A percentile compares a stretch with the other conserved stretches of the same genome.
These are phyloP conservation scores for Bombus consobrinus DNA, from an alignment of 1,140 invertebrate genomes.

Conservation along the genomic window DNA sequence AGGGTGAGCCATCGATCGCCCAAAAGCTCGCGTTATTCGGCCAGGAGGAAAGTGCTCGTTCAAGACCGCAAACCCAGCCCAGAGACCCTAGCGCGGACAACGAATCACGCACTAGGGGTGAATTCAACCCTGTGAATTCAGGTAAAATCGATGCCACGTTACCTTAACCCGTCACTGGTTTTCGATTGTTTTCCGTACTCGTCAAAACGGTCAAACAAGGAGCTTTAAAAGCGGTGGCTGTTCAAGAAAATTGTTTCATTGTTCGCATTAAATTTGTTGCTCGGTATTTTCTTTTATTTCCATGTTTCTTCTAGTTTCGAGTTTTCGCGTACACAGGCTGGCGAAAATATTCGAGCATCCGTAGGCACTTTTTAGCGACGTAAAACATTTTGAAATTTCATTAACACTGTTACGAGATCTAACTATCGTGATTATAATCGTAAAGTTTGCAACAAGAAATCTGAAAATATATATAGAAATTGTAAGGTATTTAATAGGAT, in stretches of 20 bases:
- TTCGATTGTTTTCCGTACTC: neutral
- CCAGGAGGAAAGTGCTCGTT: conserved; percentile 57
- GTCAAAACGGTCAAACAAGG: neutral
- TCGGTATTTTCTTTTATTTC: too few relatives aligned
- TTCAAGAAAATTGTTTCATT: neutral
- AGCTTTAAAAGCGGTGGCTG: neutral
- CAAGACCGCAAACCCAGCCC: conserved; percentile 57
- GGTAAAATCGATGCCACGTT: conserved; percentile 4
- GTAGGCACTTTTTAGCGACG: too few relatives aligned
- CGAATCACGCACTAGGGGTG: conserved; percentile 12
- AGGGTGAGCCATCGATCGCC: conserved; percentile 71
- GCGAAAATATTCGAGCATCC: too few relatives aligned
- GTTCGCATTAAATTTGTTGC: neutral
- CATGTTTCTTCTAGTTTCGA: too few relatives aligned
- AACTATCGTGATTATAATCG: too few relatives aligned
- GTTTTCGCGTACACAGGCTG: too few relatives aligned
- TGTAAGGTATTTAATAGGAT: too few relatives aligned
- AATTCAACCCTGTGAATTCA: neutral
- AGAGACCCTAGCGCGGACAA: conserved; percentile 5
- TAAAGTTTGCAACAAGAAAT: too few relatives aligned
- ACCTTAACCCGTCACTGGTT: neutral
- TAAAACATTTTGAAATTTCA: too few relatives aligned
- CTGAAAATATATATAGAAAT: too few relatives aligned
- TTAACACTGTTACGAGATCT: too few relatives aligned
- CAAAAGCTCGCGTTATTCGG: conserved; percentile 62